Evolutionary conservation across 2,113 vertebrate genomes (phyloP), one percentile per base, ranked within the genome.

Genomic region (Aptenodytes forsteri): DNA sequence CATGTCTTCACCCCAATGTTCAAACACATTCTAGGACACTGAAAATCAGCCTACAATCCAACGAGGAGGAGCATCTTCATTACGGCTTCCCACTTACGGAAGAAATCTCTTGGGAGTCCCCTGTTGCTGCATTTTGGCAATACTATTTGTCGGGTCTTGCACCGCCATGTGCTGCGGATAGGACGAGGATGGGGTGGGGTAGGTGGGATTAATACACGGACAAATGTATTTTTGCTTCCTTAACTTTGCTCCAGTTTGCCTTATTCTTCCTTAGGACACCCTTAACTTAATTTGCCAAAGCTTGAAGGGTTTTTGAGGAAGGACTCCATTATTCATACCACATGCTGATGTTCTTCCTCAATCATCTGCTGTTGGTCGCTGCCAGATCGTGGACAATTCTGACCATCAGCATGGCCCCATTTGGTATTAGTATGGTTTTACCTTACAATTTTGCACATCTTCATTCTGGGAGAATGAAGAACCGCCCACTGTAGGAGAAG

Each of bases 11-110:
- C 1, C 7, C 5, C 2, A 12, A 3, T 8, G 52, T 13, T 70
- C 4, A 9, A 69, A 71, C 23, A 30, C 34, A 42, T 40, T 21
- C 8, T 11, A 14, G 70, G 71, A 50, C 30, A n/a, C 32, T 58
- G 69, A 61, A 44, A 56, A 21, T 8, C 84, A 46, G 16, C 13
- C 49, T 44, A 16, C 1, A 44, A 27, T 14, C 64, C 79, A 42
- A 0, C 0, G 1, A 59, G 82, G 44, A 88, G 6, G 3, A 4
- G 5, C 5, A 20, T 18, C 44, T 40, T 54, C 23, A 22, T 32
- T 56, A 27, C 50, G 67, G 19, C 47, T 89, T 80, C 23, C 20
- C 10, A 21, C 23, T 69, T 36, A 6, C 0, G 25, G 69, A 34
- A 54, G 32, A 42, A 42, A 55, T 20, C 49, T 64, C 62, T n/a